Conservation (phyloP, 2,113 vertebrate genomes). For the Odocoileus virginianus region DNA sequence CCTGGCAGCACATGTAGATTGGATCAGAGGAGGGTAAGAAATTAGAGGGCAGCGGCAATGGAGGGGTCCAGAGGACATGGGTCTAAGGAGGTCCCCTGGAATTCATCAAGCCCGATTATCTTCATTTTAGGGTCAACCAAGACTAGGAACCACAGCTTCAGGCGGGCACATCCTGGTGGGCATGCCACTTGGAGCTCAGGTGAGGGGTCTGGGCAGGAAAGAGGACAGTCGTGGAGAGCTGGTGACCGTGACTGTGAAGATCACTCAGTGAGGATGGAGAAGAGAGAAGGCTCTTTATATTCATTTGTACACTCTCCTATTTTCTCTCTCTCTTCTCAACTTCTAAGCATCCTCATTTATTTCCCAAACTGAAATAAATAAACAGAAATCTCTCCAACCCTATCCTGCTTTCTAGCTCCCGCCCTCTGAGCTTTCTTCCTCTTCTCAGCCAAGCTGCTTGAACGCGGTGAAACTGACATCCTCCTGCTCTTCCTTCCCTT, state of each 20-base stretch:
- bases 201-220: neutral
- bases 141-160: neutral
- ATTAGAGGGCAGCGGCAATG: neutral
- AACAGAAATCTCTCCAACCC: neutral
- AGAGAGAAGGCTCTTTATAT: neutral
- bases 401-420: neutral
- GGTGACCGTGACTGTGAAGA: neutral
- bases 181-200: neutral
- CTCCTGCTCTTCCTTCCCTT: neutral
- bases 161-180: too few relatives aligned
- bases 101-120: neutral
- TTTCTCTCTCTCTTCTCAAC: neutral
- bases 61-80: neutral
- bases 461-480: neutral
- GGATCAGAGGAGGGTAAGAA: neutral
- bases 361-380: slow-evolving; percentile 11
- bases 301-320: neutral
- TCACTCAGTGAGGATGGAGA: rapidly evolving
- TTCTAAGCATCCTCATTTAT: neutral
- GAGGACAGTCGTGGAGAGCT: rapidly evolving
- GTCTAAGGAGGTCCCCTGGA: neutral
- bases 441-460: neutral
- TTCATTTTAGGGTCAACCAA: neutral
- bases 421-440: neutral
- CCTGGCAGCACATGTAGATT: neutral